Percentiles rank a stretch among this genome's conserved stretches.
phyloP scores from a whole-genome alignment of 2,113 vertebrate genomes.

The Cepphus grylle region DNA sequence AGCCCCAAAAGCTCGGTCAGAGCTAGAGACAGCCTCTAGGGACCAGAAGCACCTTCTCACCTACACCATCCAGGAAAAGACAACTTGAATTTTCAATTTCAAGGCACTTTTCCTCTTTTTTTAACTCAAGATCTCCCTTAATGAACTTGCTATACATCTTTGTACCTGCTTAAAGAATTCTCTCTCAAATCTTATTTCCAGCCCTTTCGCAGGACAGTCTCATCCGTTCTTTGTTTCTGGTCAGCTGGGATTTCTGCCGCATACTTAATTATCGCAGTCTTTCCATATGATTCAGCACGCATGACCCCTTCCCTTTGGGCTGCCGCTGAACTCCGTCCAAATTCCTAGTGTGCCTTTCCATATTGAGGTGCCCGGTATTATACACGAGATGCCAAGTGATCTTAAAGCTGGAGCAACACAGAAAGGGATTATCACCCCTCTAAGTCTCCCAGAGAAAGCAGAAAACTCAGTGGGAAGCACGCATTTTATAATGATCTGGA shows the following conservation, averaged over 20 bases:
- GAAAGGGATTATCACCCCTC: constrained; percentile 37
- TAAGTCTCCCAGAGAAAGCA: constrained; percentile 24
- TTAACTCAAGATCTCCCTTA: background rate
- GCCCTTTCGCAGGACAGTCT: background rate
- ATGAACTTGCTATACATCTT: background rate
- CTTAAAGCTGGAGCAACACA: constrained; percentile 27
- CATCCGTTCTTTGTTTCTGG: constrained; percentile 29
- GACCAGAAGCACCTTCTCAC: background rate
- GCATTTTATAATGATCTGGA: background rate
- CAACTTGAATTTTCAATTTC: background rate
- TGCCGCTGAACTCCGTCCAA: constrained; percentile 52
- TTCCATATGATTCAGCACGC: constrained; percentile 48
- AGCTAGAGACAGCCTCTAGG: background rate
- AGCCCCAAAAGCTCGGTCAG: background rate
- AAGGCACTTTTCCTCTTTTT: background rate
- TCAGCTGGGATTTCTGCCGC: constrained; percentile 36
- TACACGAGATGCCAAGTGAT: constrained; percentile 1
- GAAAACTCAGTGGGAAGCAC: background rate
- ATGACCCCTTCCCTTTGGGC: constrained; percentile 22
- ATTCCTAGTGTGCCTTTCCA: constrained; percentile 57
- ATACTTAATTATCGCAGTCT: constrained; percentile 48
- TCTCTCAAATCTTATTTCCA: constrained; percentile 27
- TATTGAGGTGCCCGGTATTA: constrained; percentile 13
- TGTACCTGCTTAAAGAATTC: constrained; percentile 9
- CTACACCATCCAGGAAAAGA: background rate